phyloP scores from a whole-genome alignment of 2,888 invertebrate genomes.

The Pharmacophagus antenor region DNA sequence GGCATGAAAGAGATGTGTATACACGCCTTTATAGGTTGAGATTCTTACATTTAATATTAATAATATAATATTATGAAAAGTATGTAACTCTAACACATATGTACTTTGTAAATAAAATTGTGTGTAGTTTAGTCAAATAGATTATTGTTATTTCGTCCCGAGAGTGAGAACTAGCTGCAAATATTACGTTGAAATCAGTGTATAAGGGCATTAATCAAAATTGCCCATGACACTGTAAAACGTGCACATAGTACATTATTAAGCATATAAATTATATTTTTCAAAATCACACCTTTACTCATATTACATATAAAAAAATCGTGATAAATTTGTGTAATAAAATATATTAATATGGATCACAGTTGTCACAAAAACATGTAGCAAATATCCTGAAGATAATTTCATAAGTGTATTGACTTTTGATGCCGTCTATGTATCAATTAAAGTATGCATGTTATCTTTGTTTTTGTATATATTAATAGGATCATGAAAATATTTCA shows the following conservation, averaged over 20 bases:
- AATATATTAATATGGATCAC: conserved; percentile 4
- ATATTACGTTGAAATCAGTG: conserved; percentile 1
- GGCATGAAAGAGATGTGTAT: conserved; percentile 59
- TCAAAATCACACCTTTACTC: conserved; percentile 21
- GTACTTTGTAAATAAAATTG: conserved; percentile 20
- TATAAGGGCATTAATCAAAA: background rate
- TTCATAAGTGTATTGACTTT: conserved; percentile 26
- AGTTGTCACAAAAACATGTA: conserved; percentile 3
- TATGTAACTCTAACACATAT: conserved; percentile 2
- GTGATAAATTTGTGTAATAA: conserved; percentile 54
- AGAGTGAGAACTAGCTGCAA: conserved; percentile 48
- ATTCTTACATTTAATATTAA: background rate
- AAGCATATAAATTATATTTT: conserved; percentile 17
- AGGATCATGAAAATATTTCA: background rate
- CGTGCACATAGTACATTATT: background rate
- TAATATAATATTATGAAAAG: background rate
- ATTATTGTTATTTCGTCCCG: conserved; percentile 41
- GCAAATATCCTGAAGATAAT: background rate
- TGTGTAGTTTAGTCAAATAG: conserved; percentile 8
- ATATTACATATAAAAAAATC: conserved; percentile 40
- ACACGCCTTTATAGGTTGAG: conserved; percentile 72
- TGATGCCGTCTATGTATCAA: conserved; percentile 11
- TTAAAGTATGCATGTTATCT: background rate
- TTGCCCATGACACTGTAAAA: background rate
- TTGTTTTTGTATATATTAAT: background rate